A percentile compares a stretch with the other conserved stretches of the same genome.
Conservation (phyloP, 2,797 vertebrate species). For the Austrolebias charrua region DNA sequence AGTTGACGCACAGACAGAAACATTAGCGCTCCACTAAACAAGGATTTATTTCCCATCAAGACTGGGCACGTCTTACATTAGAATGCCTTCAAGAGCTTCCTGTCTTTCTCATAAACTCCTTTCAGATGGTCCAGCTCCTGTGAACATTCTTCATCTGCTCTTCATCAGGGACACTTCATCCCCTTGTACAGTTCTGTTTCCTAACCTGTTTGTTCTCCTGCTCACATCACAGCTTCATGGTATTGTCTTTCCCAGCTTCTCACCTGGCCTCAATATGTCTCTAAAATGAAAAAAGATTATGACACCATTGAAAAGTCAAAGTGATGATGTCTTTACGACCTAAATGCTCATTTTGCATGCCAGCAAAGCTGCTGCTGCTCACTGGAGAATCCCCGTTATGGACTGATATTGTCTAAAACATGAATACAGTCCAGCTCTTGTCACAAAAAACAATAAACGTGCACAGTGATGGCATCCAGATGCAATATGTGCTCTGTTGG, state of each 20-base stretch:
- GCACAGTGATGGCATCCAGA: slow-evolving; percentile 49
- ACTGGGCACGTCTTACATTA: background rate
- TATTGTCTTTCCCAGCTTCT: slow-evolving; percentile 14
- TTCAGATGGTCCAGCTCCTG: slow-evolving; percentile 10
- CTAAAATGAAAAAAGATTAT: slow-evolving; percentile 7
- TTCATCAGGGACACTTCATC: slow-evolving; percentile 50
- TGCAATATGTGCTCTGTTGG: slow-evolving; percentile 29
- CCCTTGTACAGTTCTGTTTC: slow-evolving; percentile 1
- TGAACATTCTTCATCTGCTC: slow-evolving; percentile 27
- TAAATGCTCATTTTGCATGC: background rate
- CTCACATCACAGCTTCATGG: slow-evolving; percentile 22
- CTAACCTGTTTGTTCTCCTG: slow-evolving; percentile 1
- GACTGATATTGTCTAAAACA: slow-evolving; percentile 28
- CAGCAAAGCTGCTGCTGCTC: background rate
- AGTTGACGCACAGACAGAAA: no score
- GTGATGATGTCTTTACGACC: slow-evolving; percentile 2
- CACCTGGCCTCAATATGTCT: slow-evolving; percentile 21
- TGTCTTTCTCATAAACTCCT: slow-evolving; percentile 11
- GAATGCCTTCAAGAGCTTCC: background rate
- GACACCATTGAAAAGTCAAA: slow-evolving; percentile 1
- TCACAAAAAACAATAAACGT: slow-evolving; percentile 46
- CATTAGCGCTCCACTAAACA: no score
- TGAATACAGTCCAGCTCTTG: slow-evolving; percentile 38
- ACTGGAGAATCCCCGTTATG: background rate
- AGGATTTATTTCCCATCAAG: no score